These are phyloP conservation scores for Chiloscyllium punctatum DNA, from an alignment of 2,797 vertebrate genomes.

Conservation along the genomic window DNA sequence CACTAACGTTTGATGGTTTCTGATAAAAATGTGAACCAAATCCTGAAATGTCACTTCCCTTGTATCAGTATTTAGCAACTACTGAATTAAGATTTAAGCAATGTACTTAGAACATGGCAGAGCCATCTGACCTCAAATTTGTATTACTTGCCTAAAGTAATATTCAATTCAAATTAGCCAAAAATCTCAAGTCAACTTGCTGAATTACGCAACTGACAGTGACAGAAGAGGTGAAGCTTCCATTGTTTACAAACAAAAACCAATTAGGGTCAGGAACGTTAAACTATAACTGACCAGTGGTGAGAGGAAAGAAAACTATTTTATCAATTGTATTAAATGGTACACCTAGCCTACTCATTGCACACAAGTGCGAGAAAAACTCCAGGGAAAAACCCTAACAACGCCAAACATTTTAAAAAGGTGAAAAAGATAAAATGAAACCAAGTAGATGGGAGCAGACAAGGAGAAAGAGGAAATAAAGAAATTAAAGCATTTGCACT, in stretches of 20 bases:
- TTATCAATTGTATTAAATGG: background rate
- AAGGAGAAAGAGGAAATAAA: background rate
- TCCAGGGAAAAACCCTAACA: background rate
- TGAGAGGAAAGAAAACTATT: background rate
- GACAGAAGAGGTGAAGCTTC: background rate
- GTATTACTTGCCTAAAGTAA: background rate
- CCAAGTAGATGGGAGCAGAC: background rate
- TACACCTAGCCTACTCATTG: background rate
- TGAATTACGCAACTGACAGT: background rate
- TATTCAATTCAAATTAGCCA: background rate
- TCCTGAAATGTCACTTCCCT: background rate
- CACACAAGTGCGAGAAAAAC: background rate
- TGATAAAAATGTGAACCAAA: background rate
- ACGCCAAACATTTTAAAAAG: background rate
- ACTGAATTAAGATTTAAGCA: background rate
- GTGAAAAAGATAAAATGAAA: background rate
- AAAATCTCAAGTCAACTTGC: background rate
- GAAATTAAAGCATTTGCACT: slow-evolving; percentile 11
- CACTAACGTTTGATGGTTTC: background rate
- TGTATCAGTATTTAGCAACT: background rate
- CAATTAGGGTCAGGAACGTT: background rate
- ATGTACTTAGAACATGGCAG: background rate
- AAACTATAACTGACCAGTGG: background rate
- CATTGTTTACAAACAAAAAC: background rate
- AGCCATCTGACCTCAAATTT: background rate